A percentile compares a stretch with the other conserved stretches of the same genome.
phyloP scores from a whole-genome alignment of 1,140 invertebrate species.

The Anadara kagoshimensis region DNA sequence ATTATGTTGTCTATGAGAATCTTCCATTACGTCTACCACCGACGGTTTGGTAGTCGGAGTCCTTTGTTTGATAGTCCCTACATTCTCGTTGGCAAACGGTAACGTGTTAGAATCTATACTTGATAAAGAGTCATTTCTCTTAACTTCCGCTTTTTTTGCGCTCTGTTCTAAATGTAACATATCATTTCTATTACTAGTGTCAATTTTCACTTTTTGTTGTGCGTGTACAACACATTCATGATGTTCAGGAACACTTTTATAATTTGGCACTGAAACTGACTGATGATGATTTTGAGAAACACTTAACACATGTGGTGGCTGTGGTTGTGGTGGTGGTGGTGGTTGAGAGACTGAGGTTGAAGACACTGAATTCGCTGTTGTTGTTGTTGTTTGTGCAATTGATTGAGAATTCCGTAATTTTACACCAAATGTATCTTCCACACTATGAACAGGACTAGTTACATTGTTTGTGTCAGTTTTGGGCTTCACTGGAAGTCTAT shows the following conservation, averaged over 20 bases:
- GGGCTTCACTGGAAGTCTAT: conserved; percentile 33
- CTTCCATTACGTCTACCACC: conserved; percentile 51
- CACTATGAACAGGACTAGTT: conserved; percentile 17
- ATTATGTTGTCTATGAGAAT: not conserved
- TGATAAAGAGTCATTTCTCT: conserved; percentile 79
- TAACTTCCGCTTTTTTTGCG: no score
- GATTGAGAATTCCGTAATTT: conserved; percentile 33
- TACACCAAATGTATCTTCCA: conserved; percentile 48
- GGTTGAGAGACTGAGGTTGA: not conserved
- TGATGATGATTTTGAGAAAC: conserved; percentile 7
- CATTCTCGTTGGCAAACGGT: conserved; percentile 99
- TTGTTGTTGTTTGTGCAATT: not conserved
- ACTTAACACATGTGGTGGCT: conserved; percentile 2
- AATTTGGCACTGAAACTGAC: no score
- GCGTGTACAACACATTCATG: no score
- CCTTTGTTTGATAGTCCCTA: conserved; percentile 95
- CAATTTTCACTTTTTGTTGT: no score
- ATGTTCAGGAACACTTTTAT: no score
- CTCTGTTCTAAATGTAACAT: no score
- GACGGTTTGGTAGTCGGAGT: conserved; percentile 61
- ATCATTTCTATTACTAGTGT: no score
- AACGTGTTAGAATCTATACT: conserved; percentile 93
- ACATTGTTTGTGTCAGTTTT: conserved; percentile 9
- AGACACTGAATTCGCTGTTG: not conserved
- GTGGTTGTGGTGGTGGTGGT: not conserved